phyloP scores from a whole-genome alignment of 2,888 invertebrate species.

The Argynnis bischoffii region DNA sequence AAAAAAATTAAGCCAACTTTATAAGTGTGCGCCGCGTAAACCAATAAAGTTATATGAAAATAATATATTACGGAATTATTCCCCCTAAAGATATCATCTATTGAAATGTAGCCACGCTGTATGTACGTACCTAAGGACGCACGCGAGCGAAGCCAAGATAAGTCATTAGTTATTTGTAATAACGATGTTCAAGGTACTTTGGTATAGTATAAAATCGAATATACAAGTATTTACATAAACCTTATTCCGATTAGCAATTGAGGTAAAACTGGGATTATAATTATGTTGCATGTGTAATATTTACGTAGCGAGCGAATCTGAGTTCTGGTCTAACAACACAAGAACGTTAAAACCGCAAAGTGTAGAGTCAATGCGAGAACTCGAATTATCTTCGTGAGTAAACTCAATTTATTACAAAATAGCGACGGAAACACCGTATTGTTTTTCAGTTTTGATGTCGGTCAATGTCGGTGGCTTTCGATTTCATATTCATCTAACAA shows the following conservation, averaged over 20 bases:
- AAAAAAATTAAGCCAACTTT: too few species aligned
- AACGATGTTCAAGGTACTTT: slow-evolving; percentile 6
- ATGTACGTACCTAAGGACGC: too few species aligned
- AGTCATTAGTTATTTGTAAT: neutral
- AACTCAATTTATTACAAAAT: slow-evolving; percentile 43
- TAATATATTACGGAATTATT: too few species aligned
- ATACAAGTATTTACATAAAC: slow-evolving; percentile 8
- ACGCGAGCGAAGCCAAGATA: neutral
- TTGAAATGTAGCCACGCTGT: too few species aligned
- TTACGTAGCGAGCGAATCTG: slow-evolving; percentile 4
- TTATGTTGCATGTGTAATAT: slow-evolving; percentile 7
- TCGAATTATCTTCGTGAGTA: slow-evolving; percentile 36
- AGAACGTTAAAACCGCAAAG: slow-evolving; percentile 3
- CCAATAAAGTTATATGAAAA: too few species aligned
- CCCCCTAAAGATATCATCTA: too few species aligned
- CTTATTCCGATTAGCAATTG: slow-evolving; percentile 24
- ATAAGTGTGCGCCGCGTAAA: too few species aligned
- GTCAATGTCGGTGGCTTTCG: slow-evolving; percentile 74
- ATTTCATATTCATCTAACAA: slow-evolving; percentile 51
- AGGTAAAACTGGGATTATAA: slow-evolving; percentile 29
- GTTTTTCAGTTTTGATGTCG: slow-evolving; percentile 70
- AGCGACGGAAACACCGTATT: slow-evolving; percentile 54
- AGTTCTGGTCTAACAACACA: slow-evolving; percentile 4
- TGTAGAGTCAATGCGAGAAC: slow-evolving; percentile 21
- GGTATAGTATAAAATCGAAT: slow-evolving; percentile 5